These are phyloP conservation scores for Chelonia mydas DNA, from an alignment of 2,797 vertebrate species.

Conservation along the genomic window DNA sequence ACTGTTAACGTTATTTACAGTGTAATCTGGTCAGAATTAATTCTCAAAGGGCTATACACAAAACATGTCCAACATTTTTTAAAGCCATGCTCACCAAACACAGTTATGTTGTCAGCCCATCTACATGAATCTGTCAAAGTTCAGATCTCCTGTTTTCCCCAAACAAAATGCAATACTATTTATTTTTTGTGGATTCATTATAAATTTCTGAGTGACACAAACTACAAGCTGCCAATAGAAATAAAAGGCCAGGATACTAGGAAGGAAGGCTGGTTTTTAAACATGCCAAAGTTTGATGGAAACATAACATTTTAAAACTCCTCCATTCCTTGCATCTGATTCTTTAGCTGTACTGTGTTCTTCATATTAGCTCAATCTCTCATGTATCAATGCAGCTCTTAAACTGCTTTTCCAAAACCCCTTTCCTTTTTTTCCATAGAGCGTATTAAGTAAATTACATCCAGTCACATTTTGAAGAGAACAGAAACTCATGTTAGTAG, in stretches of 20 bases:
- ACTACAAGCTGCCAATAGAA: constrained; percentile 52
- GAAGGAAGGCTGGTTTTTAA: constrained; percentile 47
- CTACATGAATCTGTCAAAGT: constrained; percentile 37
- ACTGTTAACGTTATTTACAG: constrained; percentile 77
- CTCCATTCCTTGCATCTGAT: constrained; percentile 11
- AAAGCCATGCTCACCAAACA: constrained; percentile 32
- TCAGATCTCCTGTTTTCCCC: constrained; percentile 32
- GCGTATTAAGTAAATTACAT: neutral
- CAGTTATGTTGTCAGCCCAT: constrained; percentile 43
- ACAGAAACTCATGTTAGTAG: constrained; percentile 30
- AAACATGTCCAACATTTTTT: constrained; percentile 48
- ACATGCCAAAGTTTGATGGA: constrained; percentile 40
- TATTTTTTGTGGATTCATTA: constrained; percentile 56
- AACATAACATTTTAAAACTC: constrained; percentile 27
- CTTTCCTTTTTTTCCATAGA: constrained; percentile 11
- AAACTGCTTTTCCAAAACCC: neutral
- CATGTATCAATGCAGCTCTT: neutral
- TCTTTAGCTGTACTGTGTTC: neutral
- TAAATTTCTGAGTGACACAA: constrained; percentile 61
- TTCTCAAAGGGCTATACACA: constrained; percentile 67
- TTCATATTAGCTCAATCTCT: neutral
- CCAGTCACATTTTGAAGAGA: constrained; percentile 2
- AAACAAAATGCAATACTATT: constrained; percentile 52
- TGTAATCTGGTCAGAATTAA: constrained; percentile 78
- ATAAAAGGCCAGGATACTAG: constrained; percentile 19